These are phyloP conservation scores for Torymus tubicola DNA, from an alignment of 2,888 invertebrate genomes.

Conservation along the genomic window DNA sequence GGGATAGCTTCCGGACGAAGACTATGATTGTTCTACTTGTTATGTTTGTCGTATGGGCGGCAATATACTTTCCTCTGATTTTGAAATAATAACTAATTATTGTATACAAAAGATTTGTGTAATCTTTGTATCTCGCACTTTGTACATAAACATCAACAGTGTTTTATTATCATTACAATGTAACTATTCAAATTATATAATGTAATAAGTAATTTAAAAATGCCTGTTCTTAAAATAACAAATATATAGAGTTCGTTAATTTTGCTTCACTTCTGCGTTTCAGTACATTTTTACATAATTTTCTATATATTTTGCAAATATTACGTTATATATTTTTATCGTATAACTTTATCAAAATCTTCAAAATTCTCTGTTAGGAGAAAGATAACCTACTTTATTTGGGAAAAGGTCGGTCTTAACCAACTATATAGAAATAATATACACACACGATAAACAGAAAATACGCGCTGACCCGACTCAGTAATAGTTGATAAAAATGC, in stretches of 20 bases:
- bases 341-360: neutral
- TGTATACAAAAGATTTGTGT: no score
- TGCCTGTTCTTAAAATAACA: no score
- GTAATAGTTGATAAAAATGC: conserved; percentile 48
- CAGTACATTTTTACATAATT: no score
- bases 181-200: no score
- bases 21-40: conserved; percentile 73
- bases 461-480: conserved; percentile 36
- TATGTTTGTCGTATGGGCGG: conserved; percentile 77
- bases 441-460: conserved; percentile 28
- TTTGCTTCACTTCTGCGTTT: no score
- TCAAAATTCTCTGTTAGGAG: neutral
- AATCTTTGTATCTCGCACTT: no score
- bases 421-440: conserved; percentile 1
- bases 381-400: conserved; percentile 19
- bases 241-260: no score
- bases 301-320: no score
- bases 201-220: no score
- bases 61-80: conserved; percentile 75
- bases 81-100: neutral
- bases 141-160: no score
- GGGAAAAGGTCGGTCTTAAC: conserved; percentile 12
- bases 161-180: no score
- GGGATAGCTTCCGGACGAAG: conserved; percentile 76
- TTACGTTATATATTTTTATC: no score